Evolutionary conservation across 2,888 invertebrate genomes (phyloP).

Genomic region (Camptogramma bilineatum): DNA sequence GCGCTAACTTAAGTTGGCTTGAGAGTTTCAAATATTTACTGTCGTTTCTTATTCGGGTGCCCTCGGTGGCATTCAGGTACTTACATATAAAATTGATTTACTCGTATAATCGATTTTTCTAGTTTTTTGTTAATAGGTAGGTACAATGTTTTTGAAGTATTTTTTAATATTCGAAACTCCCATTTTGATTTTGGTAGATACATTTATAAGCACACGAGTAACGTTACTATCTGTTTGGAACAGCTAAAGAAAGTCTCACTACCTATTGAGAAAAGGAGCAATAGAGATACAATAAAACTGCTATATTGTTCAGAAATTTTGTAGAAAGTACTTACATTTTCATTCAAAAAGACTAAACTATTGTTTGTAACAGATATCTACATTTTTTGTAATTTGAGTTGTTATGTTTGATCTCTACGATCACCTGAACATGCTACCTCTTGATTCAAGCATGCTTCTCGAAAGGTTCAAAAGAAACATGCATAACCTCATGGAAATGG

Average conservation of each 20-base stretch:
- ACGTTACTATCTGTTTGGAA: constrained; percentile 23
- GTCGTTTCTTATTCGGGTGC: neutral
- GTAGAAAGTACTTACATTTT: constrained; percentile 27
- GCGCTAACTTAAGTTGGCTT: constrained; percentile 24
- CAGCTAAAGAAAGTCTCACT: constrained; percentile 26
- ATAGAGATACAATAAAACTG: constrained; percentile 24
- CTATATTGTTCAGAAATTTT: constrained; percentile 12
- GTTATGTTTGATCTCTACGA: constrained; percentile 39
- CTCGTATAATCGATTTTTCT: neutral
- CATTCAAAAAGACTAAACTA: constrained; percentile 20
- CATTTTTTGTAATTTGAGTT: constrained; percentile 19
- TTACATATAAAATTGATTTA: too few species aligned
- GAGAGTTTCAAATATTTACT: constrained; percentile 33
- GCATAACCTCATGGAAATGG: constrained; percentile 50
- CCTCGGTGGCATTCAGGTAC: neutral
- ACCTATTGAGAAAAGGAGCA: constrained; percentile 28
- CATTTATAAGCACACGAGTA: constrained; percentile 54
- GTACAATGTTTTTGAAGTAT: neutral
- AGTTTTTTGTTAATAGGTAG: neutral
- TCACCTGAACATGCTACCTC: constrained; percentile 58
- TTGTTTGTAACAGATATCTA: constrained; percentile 25
- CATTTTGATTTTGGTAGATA: constrained; percentile 38
- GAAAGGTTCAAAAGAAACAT: constrained; percentile 47
- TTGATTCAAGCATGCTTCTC: constrained; percentile 42
- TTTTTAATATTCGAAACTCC: constrained; percentile 49